Base-by-base conservation (phyloP, 2,113 vertebrate genomes). In the Emydocephalus ijimae region DNA sequence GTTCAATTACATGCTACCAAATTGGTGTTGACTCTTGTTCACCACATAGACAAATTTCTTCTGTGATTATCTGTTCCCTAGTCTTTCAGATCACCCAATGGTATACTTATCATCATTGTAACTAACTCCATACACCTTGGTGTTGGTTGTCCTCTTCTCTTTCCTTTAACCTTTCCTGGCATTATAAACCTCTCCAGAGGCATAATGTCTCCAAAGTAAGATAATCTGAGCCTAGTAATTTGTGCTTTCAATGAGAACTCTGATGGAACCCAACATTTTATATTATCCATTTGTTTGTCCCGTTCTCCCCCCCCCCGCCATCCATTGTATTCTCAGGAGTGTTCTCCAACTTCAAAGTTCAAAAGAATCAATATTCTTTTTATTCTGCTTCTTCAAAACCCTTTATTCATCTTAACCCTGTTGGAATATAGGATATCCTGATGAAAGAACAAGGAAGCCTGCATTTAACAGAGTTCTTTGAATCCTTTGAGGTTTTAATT, bases 261-360 rank as follows among this genome's bases (percentile, higher is more conserved):
- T 81, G 74, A 34, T 34, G 64, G 14, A 69, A 43, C 20, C 34
- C 7, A 43, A 81, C 34, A 21, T 21, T 1, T 20, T 81, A 9
- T 81, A 81, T 39, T 7, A 43, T 9, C 18, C 18, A 43, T 81
- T 81, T 81, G 74, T 81, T 81, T 81, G 74, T 81, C 3, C 0
- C 0, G 3, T 0, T 3, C 3, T 5, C 5, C 23, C 0, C 7
- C 7, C 21, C 34, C 4, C 64, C 18, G 6, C 34, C 34, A 23
- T 43, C 34, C 7, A 8, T 39, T 7, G 69, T 39, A 43, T 43
- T 81, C 34, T 81, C 34, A 81, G 34, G 34, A 39, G 69, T 81
- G 69, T 39, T 81, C 18, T 39, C 34, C 34, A 81, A 39, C 34
- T 39, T 81, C 2, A 7, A 39, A 81, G 15, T 81, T 81, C 74